These are phyloP conservation scores for Morelia viridis DNA, from an alignment of 2,797 vertebrate genomes.

Conservation along the genomic window DNA sequence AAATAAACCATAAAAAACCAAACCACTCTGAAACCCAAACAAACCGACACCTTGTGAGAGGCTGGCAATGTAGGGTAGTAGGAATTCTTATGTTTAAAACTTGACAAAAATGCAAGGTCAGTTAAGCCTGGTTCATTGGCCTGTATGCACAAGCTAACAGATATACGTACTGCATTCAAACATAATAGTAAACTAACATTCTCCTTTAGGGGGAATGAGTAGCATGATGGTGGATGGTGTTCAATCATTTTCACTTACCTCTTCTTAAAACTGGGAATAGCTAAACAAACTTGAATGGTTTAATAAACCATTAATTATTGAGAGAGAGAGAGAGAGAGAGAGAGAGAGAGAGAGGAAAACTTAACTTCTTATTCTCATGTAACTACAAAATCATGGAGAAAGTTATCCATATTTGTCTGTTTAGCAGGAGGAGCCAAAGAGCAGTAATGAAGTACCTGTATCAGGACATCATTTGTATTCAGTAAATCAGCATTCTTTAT, in stretches of 20 bases:
- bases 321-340: not conserved
- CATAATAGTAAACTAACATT: not conserved
- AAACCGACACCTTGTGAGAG: not conserved
- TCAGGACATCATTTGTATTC: not conserved
- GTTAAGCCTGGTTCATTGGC: not conserved
- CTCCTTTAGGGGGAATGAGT: not conserved
- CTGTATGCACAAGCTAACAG: not conserved
- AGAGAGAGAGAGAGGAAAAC: no score
- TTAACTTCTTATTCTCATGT: not conserved
- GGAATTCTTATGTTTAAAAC: not conserved
- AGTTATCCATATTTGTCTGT: not conserved
- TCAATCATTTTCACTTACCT: not conserved
- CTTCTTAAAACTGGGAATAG: not conserved
- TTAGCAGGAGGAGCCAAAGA: not conserved
- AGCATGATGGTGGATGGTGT: not conserved
- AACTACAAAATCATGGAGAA: not conserved
- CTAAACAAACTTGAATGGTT: not conserved
- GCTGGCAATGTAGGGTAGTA: not conserved
- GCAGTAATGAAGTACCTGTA: not conserved
- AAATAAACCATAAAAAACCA: not conserved
- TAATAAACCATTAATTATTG: not conserved
- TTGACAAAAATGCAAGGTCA: not conserved
- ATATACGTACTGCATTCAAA: not conserved
- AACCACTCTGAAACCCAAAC: not conserved
- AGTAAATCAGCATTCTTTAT: not conserved